Percentiles rank a stretch among this genome's conserved stretches.
These are phyloP conservation scores for Ormyrus labotus DNA, from an alignment of 2,888 invertebrate genomes.

Conservation along the genomic window DNA sequence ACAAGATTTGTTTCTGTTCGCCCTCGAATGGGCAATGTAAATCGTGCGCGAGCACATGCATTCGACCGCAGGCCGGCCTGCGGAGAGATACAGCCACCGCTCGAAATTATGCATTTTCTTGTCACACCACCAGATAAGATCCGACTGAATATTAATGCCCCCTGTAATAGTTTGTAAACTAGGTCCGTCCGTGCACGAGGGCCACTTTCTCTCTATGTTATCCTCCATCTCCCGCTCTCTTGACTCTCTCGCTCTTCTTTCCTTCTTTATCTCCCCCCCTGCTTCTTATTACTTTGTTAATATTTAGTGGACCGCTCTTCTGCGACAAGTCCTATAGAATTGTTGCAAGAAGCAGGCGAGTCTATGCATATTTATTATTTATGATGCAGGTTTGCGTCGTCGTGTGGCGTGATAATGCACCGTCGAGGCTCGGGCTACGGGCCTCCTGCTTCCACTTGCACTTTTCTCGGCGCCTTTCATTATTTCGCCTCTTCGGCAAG, in stretches of 20 bases:
- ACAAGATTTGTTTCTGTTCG: no score
- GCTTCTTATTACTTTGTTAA: background rate
- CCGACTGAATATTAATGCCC: constrained; percentile 73
- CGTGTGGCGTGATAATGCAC: constrained; percentile 20
- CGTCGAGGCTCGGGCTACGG: background rate
- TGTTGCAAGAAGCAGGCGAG: background rate
- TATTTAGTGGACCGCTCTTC: background rate
- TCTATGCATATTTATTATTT: constrained; percentile 3
- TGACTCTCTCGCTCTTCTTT: background rate
- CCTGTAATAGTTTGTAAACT: constrained; percentile 73
- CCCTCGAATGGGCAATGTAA: constrained; percentile 30
- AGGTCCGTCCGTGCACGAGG: constrained; percentile 62
- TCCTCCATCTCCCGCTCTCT: background rate
- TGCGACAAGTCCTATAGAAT: no score
- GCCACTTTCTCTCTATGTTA: background rate
- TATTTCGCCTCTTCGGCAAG: background rate
- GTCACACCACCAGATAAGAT: constrained; percentile 72
- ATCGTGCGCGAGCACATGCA: constrained; percentile 39
- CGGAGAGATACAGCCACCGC: constrained; percentile 57
- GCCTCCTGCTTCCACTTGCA: background rate
- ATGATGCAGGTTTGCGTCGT: constrained; percentile 12
- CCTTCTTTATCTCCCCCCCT: background rate
- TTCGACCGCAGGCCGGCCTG: background rate
- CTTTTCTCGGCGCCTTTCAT: constrained; percentile 33
- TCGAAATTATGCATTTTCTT: constrained; percentile 74